phyloP scores from a whole-genome alignment of 1,140 invertebrate genomes.

The Euglossa dilemma region DNA sequence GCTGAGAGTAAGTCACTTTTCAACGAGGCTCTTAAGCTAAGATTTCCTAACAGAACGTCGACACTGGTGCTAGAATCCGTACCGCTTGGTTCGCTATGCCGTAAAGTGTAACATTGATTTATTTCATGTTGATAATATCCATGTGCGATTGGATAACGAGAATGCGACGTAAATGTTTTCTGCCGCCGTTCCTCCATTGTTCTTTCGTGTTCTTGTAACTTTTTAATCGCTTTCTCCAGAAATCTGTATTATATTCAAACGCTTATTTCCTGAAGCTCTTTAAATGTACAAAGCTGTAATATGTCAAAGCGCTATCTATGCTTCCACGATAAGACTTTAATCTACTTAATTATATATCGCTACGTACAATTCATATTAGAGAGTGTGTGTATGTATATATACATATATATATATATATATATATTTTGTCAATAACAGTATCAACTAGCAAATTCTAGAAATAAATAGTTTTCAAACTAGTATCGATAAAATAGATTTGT shows the following conservation, averaged over 20 bases:
- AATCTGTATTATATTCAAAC: constrained; percentile 39
- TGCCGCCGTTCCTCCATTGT: constrained; percentile 39
- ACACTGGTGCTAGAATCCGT: constrained; percentile 76
- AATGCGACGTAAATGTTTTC: constrained; percentile 56
- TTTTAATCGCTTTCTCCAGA: constrained; percentile 62
- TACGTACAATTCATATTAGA: neutral
- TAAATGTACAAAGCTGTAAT: neutral
- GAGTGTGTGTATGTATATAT: too few species aligned
- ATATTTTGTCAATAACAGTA: too few species aligned
- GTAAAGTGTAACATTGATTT: constrained; percentile 63
- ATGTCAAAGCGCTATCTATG: neutral
- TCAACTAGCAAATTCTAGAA: neutral
- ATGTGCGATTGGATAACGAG: constrained; percentile 58
- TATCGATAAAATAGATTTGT: neutral
- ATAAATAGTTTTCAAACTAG: neutral
- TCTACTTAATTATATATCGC: neutral
- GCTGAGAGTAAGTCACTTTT: constrained; percentile 73
- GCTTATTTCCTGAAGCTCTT: neutral
- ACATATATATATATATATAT: too few species aligned
- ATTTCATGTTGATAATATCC: constrained; percentile 57
- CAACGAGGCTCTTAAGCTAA: constrained; percentile 74
- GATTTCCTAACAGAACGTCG: constrained; percentile 75
- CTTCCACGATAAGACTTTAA: neutral
- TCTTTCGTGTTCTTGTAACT: constrained; percentile 60
- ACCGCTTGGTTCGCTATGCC: constrained; percentile 71